Percentiles rank a stretch among this genome's conserved stretches.
Conservation (phyloP, 2,888 invertebrate genomes). For the Drosophila infuscata region DNA sequence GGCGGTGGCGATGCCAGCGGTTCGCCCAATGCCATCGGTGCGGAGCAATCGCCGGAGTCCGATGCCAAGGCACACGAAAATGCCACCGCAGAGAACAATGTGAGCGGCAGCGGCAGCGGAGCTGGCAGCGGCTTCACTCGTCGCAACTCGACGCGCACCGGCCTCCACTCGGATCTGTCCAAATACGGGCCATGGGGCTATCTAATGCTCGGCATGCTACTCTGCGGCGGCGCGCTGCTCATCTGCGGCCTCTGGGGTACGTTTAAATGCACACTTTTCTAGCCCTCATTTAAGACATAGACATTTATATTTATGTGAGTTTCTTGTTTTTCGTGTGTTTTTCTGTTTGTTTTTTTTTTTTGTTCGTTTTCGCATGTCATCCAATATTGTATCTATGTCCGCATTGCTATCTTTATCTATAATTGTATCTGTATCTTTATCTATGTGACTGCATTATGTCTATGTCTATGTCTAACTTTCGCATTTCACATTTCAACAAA, state of each 20-base stretch:
- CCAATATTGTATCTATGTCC: constrained; percentile 27
- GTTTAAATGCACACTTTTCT: constrained; percentile 68
- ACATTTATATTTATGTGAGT: constrained; percentile 62
- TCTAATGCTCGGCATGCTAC: constrained; percentile 89
- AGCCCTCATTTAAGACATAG: constrained; percentile 62
- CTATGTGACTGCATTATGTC: constrained; percentile 24
- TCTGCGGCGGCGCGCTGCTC: constrained; percentile 89
- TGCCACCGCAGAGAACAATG: constrained; percentile 47
- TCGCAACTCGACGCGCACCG: constrained; percentile 82
- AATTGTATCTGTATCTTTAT: background rate
- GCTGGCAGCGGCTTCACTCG: constrained; percentile 74
- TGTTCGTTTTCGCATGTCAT: constrained; percentile 30
- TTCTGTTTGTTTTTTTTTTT: constrained; percentile 31
- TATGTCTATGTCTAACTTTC: constrained; percentile 54
- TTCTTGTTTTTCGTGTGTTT: constrained; percentile 47
- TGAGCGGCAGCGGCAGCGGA: constrained; percentile 13
- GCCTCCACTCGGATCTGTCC: constrained; percentile 87
- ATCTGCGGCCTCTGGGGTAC: constrained; percentile 89
- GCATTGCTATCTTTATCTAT: constrained; percentile 12
- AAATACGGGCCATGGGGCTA: constrained; percentile 92
- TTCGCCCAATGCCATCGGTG: constrained; percentile 64
- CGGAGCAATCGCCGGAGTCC: constrained; percentile 13
- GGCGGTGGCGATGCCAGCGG: constrained; percentile 41
- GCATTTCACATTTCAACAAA: constrained; percentile 2
- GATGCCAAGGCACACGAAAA: constrained; percentile 56